These are phyloP conservation scores for Callipepla californica DNA, from an alignment of 2,113 vertebrate species.

Conservation along the genomic window DNA sequence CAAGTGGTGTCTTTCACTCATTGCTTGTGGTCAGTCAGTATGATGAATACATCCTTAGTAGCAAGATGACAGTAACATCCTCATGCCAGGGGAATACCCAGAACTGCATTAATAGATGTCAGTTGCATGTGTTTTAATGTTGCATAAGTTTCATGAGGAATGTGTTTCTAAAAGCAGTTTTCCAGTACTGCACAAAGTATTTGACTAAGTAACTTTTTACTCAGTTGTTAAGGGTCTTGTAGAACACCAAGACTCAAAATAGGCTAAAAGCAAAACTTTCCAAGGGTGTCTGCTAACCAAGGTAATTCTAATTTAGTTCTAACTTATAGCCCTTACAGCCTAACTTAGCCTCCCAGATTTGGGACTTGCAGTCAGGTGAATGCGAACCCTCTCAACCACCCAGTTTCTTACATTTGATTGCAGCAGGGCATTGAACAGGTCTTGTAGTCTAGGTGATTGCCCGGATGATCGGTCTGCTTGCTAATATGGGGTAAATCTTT, in stretches of 20 bases:
- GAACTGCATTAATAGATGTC: background rate
- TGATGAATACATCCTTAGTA: conserved; percentile 49
- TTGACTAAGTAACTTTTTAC: background rate
- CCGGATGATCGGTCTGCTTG: background rate
- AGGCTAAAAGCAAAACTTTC: background rate
- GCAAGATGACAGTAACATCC: conserved; percentile 37
- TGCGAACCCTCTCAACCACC: background rate
- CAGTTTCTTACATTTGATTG: background rate
- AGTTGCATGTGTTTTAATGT: background rate
- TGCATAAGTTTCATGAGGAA: background rate
- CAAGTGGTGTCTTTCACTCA: background rate
- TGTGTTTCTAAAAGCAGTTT: background rate
- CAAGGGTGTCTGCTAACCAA: background rate
- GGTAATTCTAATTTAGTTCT: background rate
- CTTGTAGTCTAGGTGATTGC: background rate
- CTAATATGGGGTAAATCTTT: background rate
- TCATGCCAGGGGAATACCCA: conserved; percentile 21
- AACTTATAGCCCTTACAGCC: background rate
- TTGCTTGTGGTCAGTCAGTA: background rate
- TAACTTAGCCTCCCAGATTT: background rate
- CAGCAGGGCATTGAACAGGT: background rate
- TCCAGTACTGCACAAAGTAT: background rate
- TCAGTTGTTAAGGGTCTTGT: background rate
- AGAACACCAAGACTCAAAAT: background rate
- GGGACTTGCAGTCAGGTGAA: background rate